phyloP scores from a whole-genome alignment of 2,113 vertebrate species.

The Puntigrus tetrazona region DNA sequence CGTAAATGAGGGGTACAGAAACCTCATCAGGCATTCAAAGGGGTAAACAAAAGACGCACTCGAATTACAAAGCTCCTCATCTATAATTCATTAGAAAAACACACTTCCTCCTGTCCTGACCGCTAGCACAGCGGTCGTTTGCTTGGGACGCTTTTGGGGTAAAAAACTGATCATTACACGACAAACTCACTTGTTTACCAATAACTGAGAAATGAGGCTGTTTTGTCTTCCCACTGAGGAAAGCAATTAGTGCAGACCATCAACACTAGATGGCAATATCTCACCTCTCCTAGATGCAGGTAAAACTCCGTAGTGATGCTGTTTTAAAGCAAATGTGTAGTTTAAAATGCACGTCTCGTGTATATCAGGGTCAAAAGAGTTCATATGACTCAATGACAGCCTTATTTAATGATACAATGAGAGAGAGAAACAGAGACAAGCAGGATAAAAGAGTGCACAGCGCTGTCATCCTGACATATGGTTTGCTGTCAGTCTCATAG shows the following conservation, averaged over 20 bases:
- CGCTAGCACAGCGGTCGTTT: background rate
- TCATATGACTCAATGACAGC: slow-evolving; percentile 9
- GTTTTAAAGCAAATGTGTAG: background rate
- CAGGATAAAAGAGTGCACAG: background rate
- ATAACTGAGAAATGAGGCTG: background rate
- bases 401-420: slow-evolving; percentile 17
- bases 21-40: slow-evolving; percentile 26
- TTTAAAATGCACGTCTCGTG: background rate
- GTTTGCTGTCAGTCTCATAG: slow-evolving; percentile 16
- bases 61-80: slow-evolving; percentile 27
- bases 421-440: background rate
- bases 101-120: background rate
- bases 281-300: background rate
- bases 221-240: background rate
- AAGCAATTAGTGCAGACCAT: background rate
- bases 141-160: background rate
- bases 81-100: slow-evolving; percentile 22
- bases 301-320: no score
- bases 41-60: slow-evolving; percentile 25
- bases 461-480: slow-evolving; percentile 25
- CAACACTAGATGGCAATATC: slow-evolving; percentile 40
- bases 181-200: background rate
- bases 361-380: slow-evolving; percentile 33
- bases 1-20: slow-evolving; percentile 33
- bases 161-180: background rate